Evolutionary conservation across 2,888 invertebrate genomes (phyloP).

Genomic region (Xestoiulus laeticollis): DNA sequence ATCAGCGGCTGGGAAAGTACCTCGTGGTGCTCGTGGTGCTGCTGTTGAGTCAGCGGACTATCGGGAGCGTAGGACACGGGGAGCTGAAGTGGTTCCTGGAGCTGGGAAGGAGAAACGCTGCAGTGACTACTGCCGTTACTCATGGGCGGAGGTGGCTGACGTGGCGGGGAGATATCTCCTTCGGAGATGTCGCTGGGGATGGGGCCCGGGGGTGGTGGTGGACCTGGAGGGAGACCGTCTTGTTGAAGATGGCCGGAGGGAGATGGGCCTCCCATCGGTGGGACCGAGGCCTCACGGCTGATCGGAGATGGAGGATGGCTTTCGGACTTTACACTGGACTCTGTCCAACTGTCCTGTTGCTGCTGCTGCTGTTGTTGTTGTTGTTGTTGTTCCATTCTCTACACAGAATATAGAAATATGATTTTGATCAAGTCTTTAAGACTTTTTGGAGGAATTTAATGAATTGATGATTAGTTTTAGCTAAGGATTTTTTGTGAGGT

Average conservation of each 20-base stretch:
- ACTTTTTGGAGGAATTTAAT: too few relatives aligned
- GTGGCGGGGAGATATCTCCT: neutral
- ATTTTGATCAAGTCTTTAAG: too few relatives aligned
- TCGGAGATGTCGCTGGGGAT: neutral
- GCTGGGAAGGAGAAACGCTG: neutral
- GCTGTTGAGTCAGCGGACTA: neutral
- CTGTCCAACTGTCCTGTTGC: neutral
- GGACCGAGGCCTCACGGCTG: neutral
- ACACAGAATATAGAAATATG: neutral
- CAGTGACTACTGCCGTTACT: neutral
- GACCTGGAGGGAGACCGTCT: neutral
- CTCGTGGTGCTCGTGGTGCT: constrained; percentile 9
- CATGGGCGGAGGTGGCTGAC: neutral
- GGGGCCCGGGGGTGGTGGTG: neutral
- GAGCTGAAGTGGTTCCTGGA: neutral
- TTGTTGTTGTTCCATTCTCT: neutral
- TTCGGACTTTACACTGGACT: neutral
- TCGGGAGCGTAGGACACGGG: neutral
- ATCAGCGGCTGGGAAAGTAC: neutral
- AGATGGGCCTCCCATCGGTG: neutral
- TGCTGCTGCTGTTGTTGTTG: neutral
- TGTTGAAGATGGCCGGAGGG: neutral
- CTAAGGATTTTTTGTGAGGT: too few relatives aligned
- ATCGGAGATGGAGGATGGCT: neutral
- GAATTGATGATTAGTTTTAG: too few relatives aligned